phyloP scores from a whole-genome alignment of 2,113 vertebrate species.

The Azemiops feae region DNA sequence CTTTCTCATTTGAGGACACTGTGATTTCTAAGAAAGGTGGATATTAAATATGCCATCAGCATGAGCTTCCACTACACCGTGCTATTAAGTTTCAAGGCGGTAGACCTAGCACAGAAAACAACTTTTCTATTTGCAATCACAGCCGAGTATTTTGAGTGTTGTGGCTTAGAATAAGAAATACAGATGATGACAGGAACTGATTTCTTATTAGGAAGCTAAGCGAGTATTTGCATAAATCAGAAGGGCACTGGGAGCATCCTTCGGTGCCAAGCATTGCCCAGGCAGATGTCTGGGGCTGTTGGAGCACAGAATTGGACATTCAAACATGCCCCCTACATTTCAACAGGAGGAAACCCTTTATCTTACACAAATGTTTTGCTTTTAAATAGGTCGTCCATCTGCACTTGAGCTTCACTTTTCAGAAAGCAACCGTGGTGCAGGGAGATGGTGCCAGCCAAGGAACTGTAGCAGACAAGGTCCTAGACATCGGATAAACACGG shows the following conservation, averaged over 20 bases:
- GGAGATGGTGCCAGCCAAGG: not conserved
- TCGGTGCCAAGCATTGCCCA: slow-evolving; percentile 13
- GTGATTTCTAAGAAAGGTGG: slow-evolving; percentile 73
- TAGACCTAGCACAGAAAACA: slow-evolving; percentile 65
- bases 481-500: not conserved
- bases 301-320: not conserved
- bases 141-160: slow-evolving; percentile 63
- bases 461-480: not conserved
- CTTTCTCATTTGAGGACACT: slow-evolving; percentile 72
- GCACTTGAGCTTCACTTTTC: not conserved
- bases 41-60: slow-evolving; percentile 76
- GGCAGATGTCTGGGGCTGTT: not conserved
- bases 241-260: slow-evolving; percentile 40
- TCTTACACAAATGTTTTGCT: not conserved
- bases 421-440: not conserved
- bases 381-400: not conserved
- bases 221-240: slow-evolving; percentile 55
- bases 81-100: slow-evolving; percentile 70
- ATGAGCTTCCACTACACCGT: slow-evolving; percentile 63
- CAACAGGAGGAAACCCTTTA: not conserved
- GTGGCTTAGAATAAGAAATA: slow-evolving; percentile 60
- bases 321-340: not conserved
- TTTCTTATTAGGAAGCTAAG: slow-evolving; percentile 57
- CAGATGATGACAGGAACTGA: slow-evolving; percentile 62
- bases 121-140: slow-evolving; percentile 71